phyloP scores from a whole-genome alignment of 2,888 invertebrate genomes.

The Amphimallon solstitiale region DNA sequence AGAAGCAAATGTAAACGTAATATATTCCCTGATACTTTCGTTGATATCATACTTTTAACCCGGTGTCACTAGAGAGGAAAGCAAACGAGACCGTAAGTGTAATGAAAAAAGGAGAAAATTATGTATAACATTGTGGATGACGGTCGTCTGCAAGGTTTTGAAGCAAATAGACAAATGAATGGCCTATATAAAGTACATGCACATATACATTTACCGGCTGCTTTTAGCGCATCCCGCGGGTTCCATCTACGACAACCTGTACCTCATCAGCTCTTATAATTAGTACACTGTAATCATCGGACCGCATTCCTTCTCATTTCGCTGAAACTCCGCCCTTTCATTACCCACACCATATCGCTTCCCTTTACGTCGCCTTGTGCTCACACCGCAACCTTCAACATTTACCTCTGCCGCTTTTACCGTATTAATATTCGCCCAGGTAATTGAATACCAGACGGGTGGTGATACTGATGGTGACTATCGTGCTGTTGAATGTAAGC shows the following conservation, averaged over 20 bases:
- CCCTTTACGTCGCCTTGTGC: neutral
- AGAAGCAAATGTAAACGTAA: too few species aligned
- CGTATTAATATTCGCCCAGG: conserved; percentile 23
- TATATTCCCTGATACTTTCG: too few species aligned
- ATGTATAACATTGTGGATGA: too few species aligned
- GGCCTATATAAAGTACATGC: neutral
- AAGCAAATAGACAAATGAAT: neutral
- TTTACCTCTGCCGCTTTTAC: neutral
- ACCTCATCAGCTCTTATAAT: conserved; percentile 51
- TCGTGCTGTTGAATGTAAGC: conserved; percentile 1
- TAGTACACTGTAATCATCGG: conserved; percentile 50
- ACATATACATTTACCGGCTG: conserved; percentile 6
- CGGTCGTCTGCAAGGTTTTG: too few species aligned
- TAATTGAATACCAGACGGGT: conserved; percentile 24
- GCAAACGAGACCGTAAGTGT: too few species aligned
- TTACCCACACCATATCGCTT: conserved; percentile 27
- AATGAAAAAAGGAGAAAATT: too few species aligned
- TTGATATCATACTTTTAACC: too few species aligned
- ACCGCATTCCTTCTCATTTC: conserved; percentile 44
- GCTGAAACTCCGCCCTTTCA: conserved; percentile 19
- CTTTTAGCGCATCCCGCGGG: conserved; percentile 43
- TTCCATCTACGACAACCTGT: conserved; percentile 49
- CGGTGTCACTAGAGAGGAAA: too few species aligned
- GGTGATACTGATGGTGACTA: neutral
- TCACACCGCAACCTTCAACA: neutral